phyloP scores from a whole-genome alignment of 1,140 invertebrate species.

The Microplitis mediator region DNA sequence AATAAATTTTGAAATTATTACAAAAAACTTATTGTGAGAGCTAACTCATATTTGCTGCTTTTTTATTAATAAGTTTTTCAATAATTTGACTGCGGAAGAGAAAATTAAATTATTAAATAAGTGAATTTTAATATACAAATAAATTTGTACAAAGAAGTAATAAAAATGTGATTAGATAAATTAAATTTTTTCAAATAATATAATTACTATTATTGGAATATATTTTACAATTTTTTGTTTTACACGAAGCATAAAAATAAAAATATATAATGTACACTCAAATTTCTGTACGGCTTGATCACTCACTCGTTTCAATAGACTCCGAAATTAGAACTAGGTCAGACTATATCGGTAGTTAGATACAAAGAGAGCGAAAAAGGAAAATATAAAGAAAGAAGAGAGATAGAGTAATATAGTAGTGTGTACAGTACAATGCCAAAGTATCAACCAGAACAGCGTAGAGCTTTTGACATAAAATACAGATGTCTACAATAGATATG shows the following conservation, averaged over 20 bases:
- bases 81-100: too few relatives aligned
- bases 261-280: not conserved
- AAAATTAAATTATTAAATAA: too few relatives aligned
- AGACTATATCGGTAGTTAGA: conserved; percentile 8
- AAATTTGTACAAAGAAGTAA: too few relatives aligned
- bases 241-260: not conserved
- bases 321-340: conserved; percentile 16
- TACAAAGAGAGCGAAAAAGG: not conserved
- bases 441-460: conserved; percentile 32
- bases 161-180: too few relatives aligned
- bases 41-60: too few relatives aligned
- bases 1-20: too few relatives aligned
- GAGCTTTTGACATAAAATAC: conserved; percentile 35
- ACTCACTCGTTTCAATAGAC: not conserved
- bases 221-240: not conserved
- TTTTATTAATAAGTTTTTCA: too few relatives aligned
- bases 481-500: conserved; percentile 36
- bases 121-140: too few relatives aligned
- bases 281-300: conserved; percentile 1
- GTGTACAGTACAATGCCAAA: conserved; percentile 33
- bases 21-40: too few relatives aligned
- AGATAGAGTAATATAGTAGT: not conserved
- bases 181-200: too few relatives aligned
- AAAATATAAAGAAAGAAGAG: too few relatives aligned
- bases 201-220: not conserved